Conservation (phyloP, 1,140 invertebrate genomes). For the Augochlora pura region DNA sequence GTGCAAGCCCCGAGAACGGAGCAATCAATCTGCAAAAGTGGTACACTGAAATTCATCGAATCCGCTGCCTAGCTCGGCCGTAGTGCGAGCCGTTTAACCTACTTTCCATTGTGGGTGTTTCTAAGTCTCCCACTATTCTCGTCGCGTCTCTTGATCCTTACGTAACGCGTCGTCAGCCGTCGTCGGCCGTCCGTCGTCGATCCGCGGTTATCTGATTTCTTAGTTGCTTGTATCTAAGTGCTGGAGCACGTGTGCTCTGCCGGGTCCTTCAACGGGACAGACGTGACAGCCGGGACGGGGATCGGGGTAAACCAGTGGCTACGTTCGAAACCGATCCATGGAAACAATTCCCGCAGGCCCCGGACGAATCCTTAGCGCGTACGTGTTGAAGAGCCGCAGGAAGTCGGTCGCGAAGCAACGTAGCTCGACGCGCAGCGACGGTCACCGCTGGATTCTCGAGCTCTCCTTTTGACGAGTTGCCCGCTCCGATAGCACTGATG, state of each 20-base stretch:
- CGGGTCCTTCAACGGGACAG: neutral
- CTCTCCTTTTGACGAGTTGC: neutral
- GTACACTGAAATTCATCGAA: too few species aligned
- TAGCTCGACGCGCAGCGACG: constrained; percentile 9
- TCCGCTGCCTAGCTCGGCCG: neutral
- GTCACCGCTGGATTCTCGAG: neutral
- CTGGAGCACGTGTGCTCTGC: neutral
- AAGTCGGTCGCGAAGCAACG: neutral
- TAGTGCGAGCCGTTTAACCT: constrained; percentile 34
- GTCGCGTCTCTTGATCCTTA: constrained; percentile 28
- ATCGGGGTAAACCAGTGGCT: neutral
- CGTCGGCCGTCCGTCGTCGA: neutral
- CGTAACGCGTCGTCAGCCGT: constrained; percentile 29
- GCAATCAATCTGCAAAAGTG: too few species aligned
- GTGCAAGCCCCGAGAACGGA: too few species aligned
- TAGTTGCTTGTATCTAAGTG: neutral
- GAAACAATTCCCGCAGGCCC: neutral
- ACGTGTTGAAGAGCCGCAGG: too few species aligned
- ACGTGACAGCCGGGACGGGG: too few species aligned
- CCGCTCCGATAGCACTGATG: constrained; percentile 2
- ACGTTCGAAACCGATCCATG: neutral
- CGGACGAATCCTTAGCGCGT: neutral
- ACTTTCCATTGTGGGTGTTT: constrained; percentile 13
- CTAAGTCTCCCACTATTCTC: constrained; percentile 23
- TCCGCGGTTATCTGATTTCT: constrained; percentile 40